Evolutionary conservation across 2,797 vertebrate species (phyloP), one percentile per base, ranked within the genome.

Genomic region (Mormyrops attenuatus): DNA sequence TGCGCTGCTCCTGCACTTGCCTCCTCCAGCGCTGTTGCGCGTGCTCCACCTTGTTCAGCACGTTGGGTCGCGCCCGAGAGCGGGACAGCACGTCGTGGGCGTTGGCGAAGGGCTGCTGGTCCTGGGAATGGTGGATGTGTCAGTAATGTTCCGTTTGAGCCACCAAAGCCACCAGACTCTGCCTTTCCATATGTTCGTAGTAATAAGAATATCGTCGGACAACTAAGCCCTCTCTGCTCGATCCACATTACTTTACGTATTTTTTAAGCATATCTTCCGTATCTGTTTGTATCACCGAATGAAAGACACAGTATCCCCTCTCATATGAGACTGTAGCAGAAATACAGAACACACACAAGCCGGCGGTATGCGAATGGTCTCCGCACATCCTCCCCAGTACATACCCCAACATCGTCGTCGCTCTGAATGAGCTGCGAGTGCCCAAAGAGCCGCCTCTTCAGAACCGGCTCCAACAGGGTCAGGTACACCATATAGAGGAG

Each of bases 11-110:
- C 94, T 99, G 98, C 90, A 99, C 99, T 94, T 99, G 99, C 90
- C 97, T 96, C 92, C 98, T 98, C 99, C 99, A 99, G 89, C 98
- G 98, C 94, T 99, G 98, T 94, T 99, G 99, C 0, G 99, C 99
- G 0, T 99, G 97, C 50, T 99, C 99, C 92, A 99, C 99, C 93
- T 99, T 99, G 96, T 99, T 99, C 89, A 99, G 94, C 91, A 99
- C 96, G 1, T 99, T 99, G 93, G 98, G 96, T 0, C 97, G 97
- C 90, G 98, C 98, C 34, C 97, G 97, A 1, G 98, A 98, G 20
- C 95, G 97, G n/a, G 98, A 98, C 92, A 99, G 95, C 87, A 99
- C 98, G 0, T 98, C 97, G 0, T 98, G 98, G 38, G 99, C 98
- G 0, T 99, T 99, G 38, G 98, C 98, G 63, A 99, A 99, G 22